These are phyloP conservation scores for Sphecodes monilicornis DNA, from an alignment of 2,888 invertebrate genomes.

Conservation along the genomic window DNA sequence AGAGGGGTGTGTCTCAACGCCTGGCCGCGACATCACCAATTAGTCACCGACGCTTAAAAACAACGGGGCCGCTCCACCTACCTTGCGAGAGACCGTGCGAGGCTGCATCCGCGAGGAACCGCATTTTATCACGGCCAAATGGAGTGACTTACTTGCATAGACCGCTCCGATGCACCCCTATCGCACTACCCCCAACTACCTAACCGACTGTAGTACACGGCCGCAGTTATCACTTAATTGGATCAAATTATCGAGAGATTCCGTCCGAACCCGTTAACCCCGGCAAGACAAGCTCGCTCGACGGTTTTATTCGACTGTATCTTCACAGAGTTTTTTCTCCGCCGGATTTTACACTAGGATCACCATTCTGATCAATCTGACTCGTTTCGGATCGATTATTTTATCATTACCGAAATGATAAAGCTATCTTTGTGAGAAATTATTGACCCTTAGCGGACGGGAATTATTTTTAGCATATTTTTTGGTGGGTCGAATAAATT, in stretches of 20 bases:
- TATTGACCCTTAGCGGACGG: no score
- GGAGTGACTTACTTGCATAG: slow-evolving; percentile 64
- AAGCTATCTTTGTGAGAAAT: neutral
- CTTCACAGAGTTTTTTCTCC: neutral
- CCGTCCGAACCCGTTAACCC: neutral
- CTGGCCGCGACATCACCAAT: slow-evolving; percentile 84
- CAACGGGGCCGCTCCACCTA: slow-evolving; percentile 80
- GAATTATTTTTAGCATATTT: no score
- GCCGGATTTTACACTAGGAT: neutral
- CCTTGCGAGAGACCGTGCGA: slow-evolving; percentile 70
- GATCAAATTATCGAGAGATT: slow-evolving; percentile 20
- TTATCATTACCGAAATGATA: no score
- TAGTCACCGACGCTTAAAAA: slow-evolving; percentile 84
- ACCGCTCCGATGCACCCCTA: slow-evolving; percentile 35
- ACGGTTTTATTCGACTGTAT: neutral
- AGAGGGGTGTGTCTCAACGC: slow-evolving; percentile 81
- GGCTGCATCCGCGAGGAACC: slow-evolving; percentile 69
- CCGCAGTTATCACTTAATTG: slow-evolving; percentile 31
- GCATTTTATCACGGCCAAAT: slow-evolving; percentile 74
- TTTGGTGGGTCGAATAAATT: no score
- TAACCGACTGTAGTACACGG: slow-evolving; percentile 32
- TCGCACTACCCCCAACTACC: slow-evolving; percentile 14
- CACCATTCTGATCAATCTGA: no score
- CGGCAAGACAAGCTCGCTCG: neutral
- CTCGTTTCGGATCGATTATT: neutral